These are phyloP conservation scores for Serranus cabrilla DNA, from an alignment of 2,797 vertebrate genomes.

Conservation along the genomic window DNA sequence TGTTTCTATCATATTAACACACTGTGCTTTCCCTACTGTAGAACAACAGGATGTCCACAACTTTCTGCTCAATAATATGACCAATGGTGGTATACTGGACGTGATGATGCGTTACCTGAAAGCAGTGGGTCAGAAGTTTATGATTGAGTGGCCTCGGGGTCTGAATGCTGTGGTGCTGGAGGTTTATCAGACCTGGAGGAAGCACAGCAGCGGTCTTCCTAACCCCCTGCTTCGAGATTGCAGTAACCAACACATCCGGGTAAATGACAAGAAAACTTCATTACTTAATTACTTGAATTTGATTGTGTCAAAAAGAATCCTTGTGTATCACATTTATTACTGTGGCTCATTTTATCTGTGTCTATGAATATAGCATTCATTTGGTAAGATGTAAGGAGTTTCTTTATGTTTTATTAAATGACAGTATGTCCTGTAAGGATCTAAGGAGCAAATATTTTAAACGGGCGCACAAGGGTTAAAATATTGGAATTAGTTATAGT, in stretches of 20 bases:
- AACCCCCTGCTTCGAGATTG: slow-evolving; percentile 95
- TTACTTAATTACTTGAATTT: neutral
- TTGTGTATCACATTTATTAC: no score
- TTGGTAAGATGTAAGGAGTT: no score
- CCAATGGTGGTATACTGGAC: slow-evolving; percentile 94
- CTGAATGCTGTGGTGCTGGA: slow-evolving; percentile 91
- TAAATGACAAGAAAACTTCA: slow-evolving; percentile 59
- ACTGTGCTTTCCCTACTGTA: slow-evolving; percentile 57
- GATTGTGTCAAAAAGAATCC: no score
- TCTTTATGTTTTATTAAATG: no score
- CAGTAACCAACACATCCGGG: slow-evolving; percentile 92
- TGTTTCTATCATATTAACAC: slow-evolving; percentile 13
- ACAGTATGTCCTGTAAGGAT: no score
- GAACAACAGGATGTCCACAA: slow-evolving; percentile 94
- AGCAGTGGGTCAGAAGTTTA: slow-evolving; percentile 91
- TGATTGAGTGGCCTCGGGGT: slow-evolving; percentile 92
- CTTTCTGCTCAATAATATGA: slow-evolving; percentile 91
- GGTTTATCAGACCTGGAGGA: slow-evolving; percentile 93
- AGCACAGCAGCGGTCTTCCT: slow-evolving; percentile 93
- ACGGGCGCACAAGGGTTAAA: neutral
- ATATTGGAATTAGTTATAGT: neutral
- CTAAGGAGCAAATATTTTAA: no score
- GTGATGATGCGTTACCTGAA: slow-evolving; percentile 97
- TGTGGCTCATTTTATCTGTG: no score
- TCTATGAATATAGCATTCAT: no score